Evolutionary conservation across 2,888 invertebrate species (phyloP), one percentile per base, ranked within the genome.

Genomic region (Ornithoptera priamus): DNA sequence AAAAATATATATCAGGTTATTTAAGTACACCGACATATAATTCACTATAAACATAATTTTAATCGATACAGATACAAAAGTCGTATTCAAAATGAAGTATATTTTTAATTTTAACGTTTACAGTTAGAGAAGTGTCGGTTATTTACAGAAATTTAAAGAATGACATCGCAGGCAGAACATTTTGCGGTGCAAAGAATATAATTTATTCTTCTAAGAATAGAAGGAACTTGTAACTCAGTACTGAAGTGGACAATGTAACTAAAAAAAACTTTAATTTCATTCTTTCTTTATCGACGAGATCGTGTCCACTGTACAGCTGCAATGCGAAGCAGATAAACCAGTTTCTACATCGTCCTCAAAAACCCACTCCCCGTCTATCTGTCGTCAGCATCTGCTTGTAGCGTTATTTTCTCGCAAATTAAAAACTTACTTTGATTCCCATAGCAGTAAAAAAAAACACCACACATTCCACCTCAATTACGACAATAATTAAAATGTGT

Each of bases 231-330:
- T 57, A 57, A 8, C 10, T 18, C 6, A 0, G 57, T 6, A 53
- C 22, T 53, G 18, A 46, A 24, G 18, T 50, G 17, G 30, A 10
- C 17, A 30, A 56, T 12, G 22, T 64, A 36, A 60, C 75, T 68
- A 73, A 75, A 78, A 76, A 79, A 77, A 78, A 79, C 80, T 39
- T 81, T 81, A 78, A 83, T 82, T 80, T 76, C 72, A 73, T 72
- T 74, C 75, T 74, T 75, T 74, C 75, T 72, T 75, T 74, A 78
- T 73, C 70, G 70, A 63, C 69, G 68, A 73, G 67, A 71, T 73
- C 62, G 58, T 72, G 63, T 68, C 72, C 72, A 71, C 68, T 66
- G 50, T 63, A 65, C 73, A 73, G 75, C 72, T 73, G 74, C 74
- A 69, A 69, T 57, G 8, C 39, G 39, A 72, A 70, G 69, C 57